Percentiles rank a stretch among this genome's conserved stretches.
Conservation (phyloP, 2,113 vertebrate genomes). For the Pseudonaja textilis region DNA sequence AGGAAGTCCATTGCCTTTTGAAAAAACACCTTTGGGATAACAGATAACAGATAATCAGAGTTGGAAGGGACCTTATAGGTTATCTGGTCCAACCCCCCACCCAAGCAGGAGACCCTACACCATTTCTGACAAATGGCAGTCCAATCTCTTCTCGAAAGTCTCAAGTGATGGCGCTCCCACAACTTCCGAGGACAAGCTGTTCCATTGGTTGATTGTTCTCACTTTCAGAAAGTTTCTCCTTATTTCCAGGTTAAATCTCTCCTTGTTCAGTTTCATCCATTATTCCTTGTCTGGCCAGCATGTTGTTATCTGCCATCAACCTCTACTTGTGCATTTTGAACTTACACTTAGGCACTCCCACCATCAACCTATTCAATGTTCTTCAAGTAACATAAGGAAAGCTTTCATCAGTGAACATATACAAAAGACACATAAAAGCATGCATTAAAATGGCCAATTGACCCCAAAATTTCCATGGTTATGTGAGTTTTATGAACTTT, state of each 20-base stretch:
- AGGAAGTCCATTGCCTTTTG: background rate
- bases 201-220: too few relatives aligned
- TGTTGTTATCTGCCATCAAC: background rate
- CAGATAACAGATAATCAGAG: too few relatives aligned
- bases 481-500: background rate
- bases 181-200: too few relatives aligned
- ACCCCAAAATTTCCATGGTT: background rate
- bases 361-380: background rate
- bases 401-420: background rate
- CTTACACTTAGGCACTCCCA: background rate
- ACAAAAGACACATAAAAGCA: background rate
- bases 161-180: too few relatives aligned
- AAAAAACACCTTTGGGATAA: background rate
- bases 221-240: too few relatives aligned
- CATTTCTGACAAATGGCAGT: too few relatives aligned
- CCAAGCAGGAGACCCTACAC: too few relatives aligned
- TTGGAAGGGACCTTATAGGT: too few relatives aligned
- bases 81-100: too few relatives aligned
- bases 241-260: too few relatives aligned
- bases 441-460: background rate
- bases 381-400: background rate
- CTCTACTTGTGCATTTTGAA: background rate
- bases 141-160: too few relatives aligned
- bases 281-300: background rate
- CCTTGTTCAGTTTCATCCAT: too few relatives aligned